A percentile compares a stretch with the other conserved stretches of the same genome.
Conservation (phyloP, 2,797 vertebrate species). For the Trachops cirrhosus region DNA sequence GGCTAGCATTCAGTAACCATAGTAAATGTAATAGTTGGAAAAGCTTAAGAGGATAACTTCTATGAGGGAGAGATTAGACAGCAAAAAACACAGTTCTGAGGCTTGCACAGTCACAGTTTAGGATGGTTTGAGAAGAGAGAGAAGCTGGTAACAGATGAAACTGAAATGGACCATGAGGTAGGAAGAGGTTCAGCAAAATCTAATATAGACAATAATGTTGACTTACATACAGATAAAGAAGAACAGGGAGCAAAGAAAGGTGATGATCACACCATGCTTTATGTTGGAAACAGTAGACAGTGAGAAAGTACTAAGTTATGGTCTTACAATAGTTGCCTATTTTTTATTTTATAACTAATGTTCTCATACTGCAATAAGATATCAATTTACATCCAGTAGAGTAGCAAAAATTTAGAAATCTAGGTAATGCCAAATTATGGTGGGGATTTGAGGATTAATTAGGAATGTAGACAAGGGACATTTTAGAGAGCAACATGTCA, state of each 20-base stretch:
- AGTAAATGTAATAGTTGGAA: not conserved
- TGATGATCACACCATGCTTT: not conserved
- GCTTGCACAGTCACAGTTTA: not conserved
- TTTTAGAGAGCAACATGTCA: not conserved
- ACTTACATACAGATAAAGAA: not conserved
- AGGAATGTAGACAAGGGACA: not conserved
- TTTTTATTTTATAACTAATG: not conserved
- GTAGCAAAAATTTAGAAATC: not conserved
- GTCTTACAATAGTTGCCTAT: not conserved
- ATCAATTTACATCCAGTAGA: not conserved
- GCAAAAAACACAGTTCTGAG: not conserved
- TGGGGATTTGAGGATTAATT: not conserved
- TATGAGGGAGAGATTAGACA: not conserved
- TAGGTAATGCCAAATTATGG: not conserved
- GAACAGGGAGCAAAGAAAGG: not conserved
- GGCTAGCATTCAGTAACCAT: not conserved
- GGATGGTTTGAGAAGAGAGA: not conserved
- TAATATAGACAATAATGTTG: not conserved
- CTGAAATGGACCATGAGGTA: not conserved
- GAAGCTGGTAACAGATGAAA: not conserved
- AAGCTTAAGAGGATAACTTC: not conserved
- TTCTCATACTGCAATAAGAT: not conserved
- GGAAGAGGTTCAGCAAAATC: not conserved
- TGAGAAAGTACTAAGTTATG: not conserved
- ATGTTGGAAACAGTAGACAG: not conserved